A percentile compares a stretch with the other conserved stretches of the same genome.
Conservation (phyloP, 2,888 invertebrate genomes). For the Microctonus hyperodae region DNA sequence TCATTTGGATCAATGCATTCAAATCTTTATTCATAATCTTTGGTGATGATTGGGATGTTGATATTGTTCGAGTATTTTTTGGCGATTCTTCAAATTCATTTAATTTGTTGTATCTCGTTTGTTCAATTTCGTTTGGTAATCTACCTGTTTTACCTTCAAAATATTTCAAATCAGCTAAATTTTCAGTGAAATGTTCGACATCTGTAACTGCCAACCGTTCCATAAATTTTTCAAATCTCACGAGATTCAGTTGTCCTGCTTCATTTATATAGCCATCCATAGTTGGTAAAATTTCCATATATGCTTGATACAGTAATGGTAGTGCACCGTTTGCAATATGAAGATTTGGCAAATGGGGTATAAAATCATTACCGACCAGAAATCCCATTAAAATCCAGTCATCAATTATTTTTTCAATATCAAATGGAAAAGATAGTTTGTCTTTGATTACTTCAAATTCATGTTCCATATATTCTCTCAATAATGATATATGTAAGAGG, state of each 20-base stretch:
- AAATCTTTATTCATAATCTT: conserved; percentile 63
- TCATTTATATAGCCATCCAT: conserved; percentile 96
- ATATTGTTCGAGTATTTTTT: not conserved
- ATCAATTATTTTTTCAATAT: conserved; percentile 92
- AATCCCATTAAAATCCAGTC: conserved; percentile 99
- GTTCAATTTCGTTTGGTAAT: conserved; percentile 63
- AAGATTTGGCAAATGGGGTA: conserved; percentile 93
- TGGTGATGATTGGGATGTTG: conserved; percentile 32
- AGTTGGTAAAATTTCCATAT: conserved; percentile 85
- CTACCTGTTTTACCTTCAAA: conserved; percentile 81
- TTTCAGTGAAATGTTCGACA: conserved; percentile 77
- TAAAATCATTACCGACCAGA: conserved; percentile 97
- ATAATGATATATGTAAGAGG: conserved; percentile 87
- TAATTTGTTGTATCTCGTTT: conserved; percentile 63
- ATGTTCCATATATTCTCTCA: conserved; percentile 91
- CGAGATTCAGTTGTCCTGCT: conserved; percentile 81
- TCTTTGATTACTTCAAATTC: conserved; percentile 82
- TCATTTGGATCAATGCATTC: conserved; percentile 70
- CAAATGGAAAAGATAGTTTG: conserved; percentile 76
- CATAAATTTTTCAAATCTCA: conserved; percentile 86
- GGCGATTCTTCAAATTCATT: conserved; percentile 43
- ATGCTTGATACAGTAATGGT: conserved; percentile 84
- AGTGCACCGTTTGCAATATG: conserved; percentile 92
- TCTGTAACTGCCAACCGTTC: conserved; percentile 77
- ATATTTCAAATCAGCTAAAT: conserved; percentile 82